Evolutionary conservation across 2,797 vertebrate species (phyloP).

Genomic region (Syndactyla subalaris): DNA sequence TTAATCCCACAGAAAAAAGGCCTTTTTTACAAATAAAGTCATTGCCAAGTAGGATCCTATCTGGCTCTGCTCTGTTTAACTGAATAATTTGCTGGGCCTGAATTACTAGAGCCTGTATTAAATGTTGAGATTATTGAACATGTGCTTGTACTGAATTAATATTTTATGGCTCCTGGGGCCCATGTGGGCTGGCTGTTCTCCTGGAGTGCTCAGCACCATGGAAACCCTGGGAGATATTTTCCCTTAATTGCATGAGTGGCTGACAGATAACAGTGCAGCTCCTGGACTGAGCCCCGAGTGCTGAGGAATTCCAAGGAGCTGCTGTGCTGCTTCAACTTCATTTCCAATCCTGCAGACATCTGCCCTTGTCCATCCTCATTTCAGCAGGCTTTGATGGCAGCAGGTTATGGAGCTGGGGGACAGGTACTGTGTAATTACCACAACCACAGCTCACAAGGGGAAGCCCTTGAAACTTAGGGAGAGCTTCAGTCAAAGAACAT

Average conservation of each 20-base stretch:
- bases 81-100: constrained; percentile 37
- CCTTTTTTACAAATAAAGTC: background rate
- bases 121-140: constrained; percentile 61
- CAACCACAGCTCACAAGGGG: background rate
- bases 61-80: constrained; percentile 56
- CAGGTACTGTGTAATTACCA: background rate
- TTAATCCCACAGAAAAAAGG: background rate
- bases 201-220: constrained; percentile 77
- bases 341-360: constrained; percentile 28
- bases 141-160: constrained; percentile 73
- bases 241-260: constrained; percentile 74
- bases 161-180: constrained; percentile 70
- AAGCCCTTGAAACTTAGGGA: background rate
- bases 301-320: constrained; percentile 69
- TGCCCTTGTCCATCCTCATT: background rate
- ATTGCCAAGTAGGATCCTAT: constrained; percentile 1
- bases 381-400: background rate
- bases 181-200: constrained; percentile 79
- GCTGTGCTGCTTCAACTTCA: constrained; percentile 19
- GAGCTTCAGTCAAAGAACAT: background rate
- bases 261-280: constrained; percentile 77
- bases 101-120: constrained; percentile 58
- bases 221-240: constrained; percentile 78
- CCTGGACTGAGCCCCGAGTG: background rate
- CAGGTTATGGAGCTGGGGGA: background rate